Evolutionary conservation across 1,140 invertebrate species (phyloP).

Genomic region (Drosophila trapezifrons): DNA sequence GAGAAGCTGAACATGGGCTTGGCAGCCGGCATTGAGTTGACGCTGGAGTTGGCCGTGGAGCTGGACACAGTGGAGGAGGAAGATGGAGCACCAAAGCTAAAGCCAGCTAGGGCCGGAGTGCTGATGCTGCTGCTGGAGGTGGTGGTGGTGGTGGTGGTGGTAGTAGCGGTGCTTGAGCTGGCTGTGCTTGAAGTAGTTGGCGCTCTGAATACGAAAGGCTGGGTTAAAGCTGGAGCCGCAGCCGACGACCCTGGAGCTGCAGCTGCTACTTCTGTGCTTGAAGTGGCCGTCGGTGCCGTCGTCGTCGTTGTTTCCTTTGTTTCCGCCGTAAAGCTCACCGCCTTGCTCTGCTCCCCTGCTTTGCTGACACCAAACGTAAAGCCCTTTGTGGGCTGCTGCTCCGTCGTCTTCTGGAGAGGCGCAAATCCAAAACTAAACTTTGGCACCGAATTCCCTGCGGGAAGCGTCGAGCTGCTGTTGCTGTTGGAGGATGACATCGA

Average conservation of each 20-base stretch:
- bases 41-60: constrained; percentile 17
- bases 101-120: constrained; percentile 5
- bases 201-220: constrained; percentile 14
- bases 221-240: constrained; percentile 1
- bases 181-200: constrained; percentile 17
- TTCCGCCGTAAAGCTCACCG: not conserved
- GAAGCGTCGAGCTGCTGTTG: constrained; percentile 14
- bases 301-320: no score
- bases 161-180: constrained; percentile 10
- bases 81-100: constrained; percentile 43
- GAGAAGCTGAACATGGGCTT: constrained; percentile 42
- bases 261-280: constrained; percentile 7
- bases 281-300: constrained; percentile 2
- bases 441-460: constrained; percentile 82
- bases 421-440: constrained; percentile 84
- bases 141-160: constrained; percentile 2
- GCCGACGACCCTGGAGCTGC: not conserved
- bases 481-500: not conserved
- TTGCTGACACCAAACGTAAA: not conserved
- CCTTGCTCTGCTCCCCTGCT: constrained; percentile 19
- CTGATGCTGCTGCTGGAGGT: not conserved
- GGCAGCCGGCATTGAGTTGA: not conserved
- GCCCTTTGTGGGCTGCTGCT: not conserved
- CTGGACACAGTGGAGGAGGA: constrained; percentile 31
- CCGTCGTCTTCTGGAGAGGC: not conserved